These are phyloP conservation scores for Siniperca obscura DNA, from an alignment of 2,797 vertebrate species.

Conservation along the genomic window DNA sequence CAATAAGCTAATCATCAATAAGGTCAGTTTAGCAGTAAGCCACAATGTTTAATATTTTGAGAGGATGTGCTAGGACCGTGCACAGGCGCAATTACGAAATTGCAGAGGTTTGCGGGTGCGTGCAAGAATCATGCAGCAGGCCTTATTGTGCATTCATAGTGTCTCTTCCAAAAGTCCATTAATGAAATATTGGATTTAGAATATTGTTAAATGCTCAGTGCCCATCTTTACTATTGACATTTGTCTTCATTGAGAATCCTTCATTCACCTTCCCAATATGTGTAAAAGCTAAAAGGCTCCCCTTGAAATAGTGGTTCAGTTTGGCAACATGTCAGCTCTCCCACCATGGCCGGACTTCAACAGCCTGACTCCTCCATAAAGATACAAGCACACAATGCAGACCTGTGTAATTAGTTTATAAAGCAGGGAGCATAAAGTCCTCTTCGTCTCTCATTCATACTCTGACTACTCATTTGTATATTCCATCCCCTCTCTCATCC, in stretches of 20 bases:
- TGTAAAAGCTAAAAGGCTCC: background rate
- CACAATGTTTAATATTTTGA: background rate
- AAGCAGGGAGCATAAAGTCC: conserved; percentile 40
- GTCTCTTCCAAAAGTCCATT: background rate
- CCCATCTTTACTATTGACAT: background rate
- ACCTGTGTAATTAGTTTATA: conserved; percentile 45
- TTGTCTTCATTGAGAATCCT: background rate
- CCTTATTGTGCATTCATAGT: background rate
- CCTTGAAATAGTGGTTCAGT: background rate
- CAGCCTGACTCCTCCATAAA: background rate
- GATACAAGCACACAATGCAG: background rate
- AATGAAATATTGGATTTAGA: background rate
- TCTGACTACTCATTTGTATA: conserved; percentile 40
- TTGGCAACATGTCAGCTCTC: background rate
- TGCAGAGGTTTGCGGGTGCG: background rate
- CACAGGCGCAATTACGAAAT: background rate
- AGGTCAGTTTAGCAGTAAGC: background rate
- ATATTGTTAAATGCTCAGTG: background rate
- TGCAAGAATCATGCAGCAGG: background rate
- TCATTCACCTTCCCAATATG: background rate
- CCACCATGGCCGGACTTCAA: background rate
- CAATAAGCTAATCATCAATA: background rate
- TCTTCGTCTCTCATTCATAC: conserved; percentile 21
- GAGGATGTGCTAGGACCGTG: background rate
- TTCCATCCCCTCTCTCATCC: conserved; percentile 26